Percentiles rank a stretch among this genome's conserved stretches.
These are phyloP conservation scores for Melitaea athalia DNA, from an alignment of 2,888 invertebrate species.

Conservation along the genomic window DNA sequence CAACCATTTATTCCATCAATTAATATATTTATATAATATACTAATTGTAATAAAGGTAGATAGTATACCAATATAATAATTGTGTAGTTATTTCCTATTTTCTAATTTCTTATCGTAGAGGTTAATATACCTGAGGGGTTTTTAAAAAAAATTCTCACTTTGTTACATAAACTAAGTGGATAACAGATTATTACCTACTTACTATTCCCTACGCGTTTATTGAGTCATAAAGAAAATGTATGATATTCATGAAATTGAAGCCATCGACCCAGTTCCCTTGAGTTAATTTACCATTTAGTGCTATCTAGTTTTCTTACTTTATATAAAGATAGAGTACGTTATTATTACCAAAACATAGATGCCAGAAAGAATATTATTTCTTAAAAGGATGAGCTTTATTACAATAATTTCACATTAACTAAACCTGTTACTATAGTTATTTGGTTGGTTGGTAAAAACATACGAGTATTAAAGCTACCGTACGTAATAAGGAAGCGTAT, in stretches of 20 bases:
- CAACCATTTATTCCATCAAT: too few relatives aligned
- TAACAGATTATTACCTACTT: slow-evolving; percentile 42
- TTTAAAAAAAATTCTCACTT: slow-evolving; percentile 28
- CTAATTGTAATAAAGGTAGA: too few relatives aligned
- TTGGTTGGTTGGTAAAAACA: too few relatives aligned
- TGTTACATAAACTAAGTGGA: slow-evolving; percentile 38
- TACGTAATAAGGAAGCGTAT: too few relatives aligned
- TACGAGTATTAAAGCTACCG: too few relatives aligned
- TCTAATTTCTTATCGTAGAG: background rate
- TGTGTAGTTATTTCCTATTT: too few relatives aligned
- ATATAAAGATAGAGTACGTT: slow-evolving; percentile 13
- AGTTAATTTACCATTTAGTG: slow-evolving; percentile 29
- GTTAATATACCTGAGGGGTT: slow-evolving; percentile 15
- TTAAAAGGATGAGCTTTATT: too few relatives aligned
- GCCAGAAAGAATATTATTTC: background rate
- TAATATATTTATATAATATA: too few relatives aligned
- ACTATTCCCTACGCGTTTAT: slow-evolving; percentile 40
- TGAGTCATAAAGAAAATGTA: slow-evolving; percentile 41
- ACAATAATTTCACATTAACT: too few relatives aligned
- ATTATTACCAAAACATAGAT: background rate
- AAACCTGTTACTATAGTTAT: too few relatives aligned
- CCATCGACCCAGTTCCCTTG: slow-evolving; percentile 40
- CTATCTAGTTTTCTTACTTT: slow-evolving; percentile 19
- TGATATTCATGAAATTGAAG: slow-evolving; percentile 40
- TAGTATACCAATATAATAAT: too few relatives aligned